Conservation (phyloP, 2,797 vertebrate genomes). For the Acipenser ruthenus region DNA sequence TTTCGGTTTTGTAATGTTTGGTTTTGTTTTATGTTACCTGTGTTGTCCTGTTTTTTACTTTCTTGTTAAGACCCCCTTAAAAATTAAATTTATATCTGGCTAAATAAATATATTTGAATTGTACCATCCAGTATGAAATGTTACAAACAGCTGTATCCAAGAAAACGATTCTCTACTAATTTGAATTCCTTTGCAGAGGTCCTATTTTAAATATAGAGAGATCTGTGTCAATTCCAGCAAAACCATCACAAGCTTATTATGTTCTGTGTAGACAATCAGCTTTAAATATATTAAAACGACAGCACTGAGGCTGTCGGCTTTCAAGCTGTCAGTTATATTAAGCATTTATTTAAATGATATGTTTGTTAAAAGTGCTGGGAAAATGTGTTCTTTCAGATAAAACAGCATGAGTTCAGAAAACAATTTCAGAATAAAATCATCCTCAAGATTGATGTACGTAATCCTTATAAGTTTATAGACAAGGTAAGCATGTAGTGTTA, state of each 20-base stretch:
- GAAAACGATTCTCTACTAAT: conserved; percentile 38
- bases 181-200: conserved; percentile 40
- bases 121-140: conserved; percentile 8
- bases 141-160: conserved; percentile 35
- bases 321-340: conserved; percentile 74
- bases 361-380: conserved; percentile 72
- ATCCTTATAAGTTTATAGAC: conserved; percentile 58
- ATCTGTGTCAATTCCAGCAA: conserved; percentile 48
- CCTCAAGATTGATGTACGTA: conserved; percentile 60
- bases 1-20: no score
- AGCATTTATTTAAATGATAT: conserved; percentile 77
- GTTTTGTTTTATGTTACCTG: no score
- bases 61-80: no score
- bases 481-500: conserved; percentile 43
- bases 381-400: conserved; percentile 66
- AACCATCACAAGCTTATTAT: conserved; percentile 56
- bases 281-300: conserved; percentile 54
- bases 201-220: conserved; percentile 14
- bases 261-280: conserved; percentile 51
- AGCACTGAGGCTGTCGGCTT: conserved; percentile 55
- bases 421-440: conserved; percentile 65
- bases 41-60: no score
- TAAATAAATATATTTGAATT: no score
- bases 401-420: conserved; percentile 66
- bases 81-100: no score